A percentile compares a stretch with the other conserved stretches of the same genome.
Conservation (phyloP, 2,113 vertebrate species). For the Himantopus leucocephalus region DNA sequence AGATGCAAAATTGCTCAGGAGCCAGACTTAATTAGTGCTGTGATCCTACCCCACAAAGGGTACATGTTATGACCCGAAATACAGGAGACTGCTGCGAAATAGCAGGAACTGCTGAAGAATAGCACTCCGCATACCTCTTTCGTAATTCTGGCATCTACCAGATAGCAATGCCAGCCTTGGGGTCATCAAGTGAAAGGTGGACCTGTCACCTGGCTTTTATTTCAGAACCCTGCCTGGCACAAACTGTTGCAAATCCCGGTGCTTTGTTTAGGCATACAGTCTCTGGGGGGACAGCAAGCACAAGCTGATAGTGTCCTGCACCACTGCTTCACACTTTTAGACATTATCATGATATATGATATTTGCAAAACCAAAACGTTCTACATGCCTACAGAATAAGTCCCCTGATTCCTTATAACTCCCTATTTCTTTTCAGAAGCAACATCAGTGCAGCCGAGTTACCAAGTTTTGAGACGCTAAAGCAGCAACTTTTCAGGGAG, state of each 20-base stretch:
- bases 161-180: neutral
- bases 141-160: neutral
- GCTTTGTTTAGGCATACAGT: neutral
- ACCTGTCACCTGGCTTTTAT: neutral
- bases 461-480: neutral
- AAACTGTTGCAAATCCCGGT: neutral
- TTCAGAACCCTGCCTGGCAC: neutral
- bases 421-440: neutral
- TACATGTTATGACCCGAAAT: neutral
- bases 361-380: neutral
- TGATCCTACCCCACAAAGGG: neutral
- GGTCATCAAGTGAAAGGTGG: neutral
- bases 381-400: neutral
- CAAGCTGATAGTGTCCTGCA: neutral
- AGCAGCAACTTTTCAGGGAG: neutral
- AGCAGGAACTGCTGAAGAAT: neutral
- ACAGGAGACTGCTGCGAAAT: neutral
- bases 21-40: neutral
- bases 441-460: accelerated
- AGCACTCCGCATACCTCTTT: neutral
- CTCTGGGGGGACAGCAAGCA: neutral
- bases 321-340: neutral
- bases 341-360: neutral
- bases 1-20: neutral
- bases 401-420: neutral